These are phyloP conservation scores for Hemiscyllium ocellatum DNA, from an alignment of 2,113 vertebrate genomes.

Conservation along the genomic window DNA sequence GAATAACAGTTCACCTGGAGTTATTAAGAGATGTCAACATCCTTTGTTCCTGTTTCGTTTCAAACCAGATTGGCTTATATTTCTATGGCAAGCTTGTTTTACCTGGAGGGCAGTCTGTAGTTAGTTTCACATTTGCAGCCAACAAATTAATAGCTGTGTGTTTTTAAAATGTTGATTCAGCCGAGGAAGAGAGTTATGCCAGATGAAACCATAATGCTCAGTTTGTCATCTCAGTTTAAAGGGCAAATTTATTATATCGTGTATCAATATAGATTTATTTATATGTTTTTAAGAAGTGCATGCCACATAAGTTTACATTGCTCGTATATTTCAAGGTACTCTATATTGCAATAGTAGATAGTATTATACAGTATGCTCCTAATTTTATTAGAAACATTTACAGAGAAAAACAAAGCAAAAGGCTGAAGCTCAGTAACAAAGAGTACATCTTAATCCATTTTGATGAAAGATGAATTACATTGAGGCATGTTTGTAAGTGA, in stretches of 20 bases:
- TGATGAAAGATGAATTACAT: too few relatives aligned
- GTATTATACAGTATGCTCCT: too few relatives aligned
- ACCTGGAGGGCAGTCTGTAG: neutral
- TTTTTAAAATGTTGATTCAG: neutral
- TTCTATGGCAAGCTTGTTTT: neutral
- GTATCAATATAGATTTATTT: too few relatives aligned
- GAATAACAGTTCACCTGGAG: neutral
- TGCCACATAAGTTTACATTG: too few relatives aligned
- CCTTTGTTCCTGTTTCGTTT: conserved; percentile 2
- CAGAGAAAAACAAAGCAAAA: neutral
- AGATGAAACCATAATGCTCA: neutral
- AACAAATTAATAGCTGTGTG: neutral
- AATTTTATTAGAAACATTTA: too few relatives aligned
- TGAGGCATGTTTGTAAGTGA: too few relatives aligned
- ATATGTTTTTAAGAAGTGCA: neutral
- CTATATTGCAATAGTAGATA: too few relatives aligned
- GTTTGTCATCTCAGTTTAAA: neutral
- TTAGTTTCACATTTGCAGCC: neutral
- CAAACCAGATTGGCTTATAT: neutral
- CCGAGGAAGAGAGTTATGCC: neutral
- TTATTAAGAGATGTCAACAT: neutral
- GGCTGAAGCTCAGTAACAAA: neutral
- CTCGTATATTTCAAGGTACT: too few relatives aligned
- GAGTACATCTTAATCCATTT: too few relatives aligned
- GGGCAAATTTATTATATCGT: neutral